Evolutionary conservation across 2,113 vertebrate species (phyloP).

Genomic region (Protomyctophum bolini): DNA sequence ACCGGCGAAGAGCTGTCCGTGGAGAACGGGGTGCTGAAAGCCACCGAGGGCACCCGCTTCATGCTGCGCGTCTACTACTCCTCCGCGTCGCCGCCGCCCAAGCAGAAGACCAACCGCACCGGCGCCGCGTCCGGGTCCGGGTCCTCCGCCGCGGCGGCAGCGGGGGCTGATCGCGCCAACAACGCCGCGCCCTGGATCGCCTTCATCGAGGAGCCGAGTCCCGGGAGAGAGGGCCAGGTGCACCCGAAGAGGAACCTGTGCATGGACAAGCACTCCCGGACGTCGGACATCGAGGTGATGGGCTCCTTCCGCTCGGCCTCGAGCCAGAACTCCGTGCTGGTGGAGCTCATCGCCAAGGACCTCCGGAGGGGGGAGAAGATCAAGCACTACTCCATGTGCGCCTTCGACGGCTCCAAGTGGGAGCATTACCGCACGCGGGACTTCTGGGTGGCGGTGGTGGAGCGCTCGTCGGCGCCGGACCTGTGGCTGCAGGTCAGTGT

Average conservation of each 20-base stretch:
- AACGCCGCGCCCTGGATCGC: constrained; percentile 83
- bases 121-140: constrained; percentile 48
- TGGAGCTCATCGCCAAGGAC: constrained; percentile 87
- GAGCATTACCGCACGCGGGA: constrained; percentile 87
- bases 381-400: constrained; percentile 90
- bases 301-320: constrained; percentile 85
- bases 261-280: constrained; percentile 84
- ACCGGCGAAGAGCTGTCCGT: constrained; percentile 87
- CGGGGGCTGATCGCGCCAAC: constrained; percentile 56
- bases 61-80: constrained; percentile 87
- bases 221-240: constrained; percentile 71
- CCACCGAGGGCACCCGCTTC: constrained; percentile 89
- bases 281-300: constrained; percentile 89
- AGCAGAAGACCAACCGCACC: constrained; percentile 70
- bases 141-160: constrained; percentile 5
- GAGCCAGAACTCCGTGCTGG: constrained; percentile 86
- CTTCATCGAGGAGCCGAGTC: constrained; percentile 86
- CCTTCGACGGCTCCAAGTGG: constrained; percentile 89
- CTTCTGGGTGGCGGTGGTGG: constrained; percentile 83
- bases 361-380: constrained; percentile 85
- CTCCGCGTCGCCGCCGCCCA: constrained; percentile 73
- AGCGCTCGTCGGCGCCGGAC: constrained; percentile 74
- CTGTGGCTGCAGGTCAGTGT: constrained; percentile 79
- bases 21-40: constrained; percentile 87
- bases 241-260: constrained; percentile 80